These are phyloP conservation scores for Protobothrops mucrosquamatus DNA, from an alignment of 2,113 vertebrate genomes.

Conservation along the genomic window DNA sequence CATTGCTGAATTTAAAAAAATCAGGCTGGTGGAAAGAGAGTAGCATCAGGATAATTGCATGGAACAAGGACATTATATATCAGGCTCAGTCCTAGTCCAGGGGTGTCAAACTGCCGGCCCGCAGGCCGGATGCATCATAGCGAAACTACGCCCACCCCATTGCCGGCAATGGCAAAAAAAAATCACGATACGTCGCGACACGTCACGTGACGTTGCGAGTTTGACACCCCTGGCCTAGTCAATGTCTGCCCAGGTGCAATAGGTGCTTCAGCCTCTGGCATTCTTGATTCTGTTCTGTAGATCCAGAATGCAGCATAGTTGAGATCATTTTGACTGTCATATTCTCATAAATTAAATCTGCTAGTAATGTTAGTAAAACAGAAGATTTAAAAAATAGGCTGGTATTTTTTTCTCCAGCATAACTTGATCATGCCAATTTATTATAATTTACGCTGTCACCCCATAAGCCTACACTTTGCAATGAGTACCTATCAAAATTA, in stretches of 20 bases:
- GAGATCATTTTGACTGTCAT: not conserved
- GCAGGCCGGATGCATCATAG: too few relatives aligned
- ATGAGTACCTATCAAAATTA: not conserved
- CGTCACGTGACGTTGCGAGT: too few relatives aligned
- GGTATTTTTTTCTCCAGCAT: not conserved
- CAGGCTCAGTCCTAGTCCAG: not conserved
- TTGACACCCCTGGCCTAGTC: not conserved
- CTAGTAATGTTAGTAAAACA: not conserved
- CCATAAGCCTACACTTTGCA: not conserved
- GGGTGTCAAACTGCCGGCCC: too few relatives aligned
- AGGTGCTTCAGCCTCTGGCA: not conserved
- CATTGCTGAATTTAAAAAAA: not conserved
- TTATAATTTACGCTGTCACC: not conserved
- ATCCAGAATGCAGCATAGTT: not conserved
- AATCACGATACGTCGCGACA: too few relatives aligned
- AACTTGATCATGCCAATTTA: not conserved
- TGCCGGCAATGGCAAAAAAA: too few relatives aligned
- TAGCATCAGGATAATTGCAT: not conserved
- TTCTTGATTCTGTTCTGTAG: not conserved
- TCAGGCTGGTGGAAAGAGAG: not conserved
- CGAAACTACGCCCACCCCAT: too few relatives aligned
- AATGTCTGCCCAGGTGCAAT: not conserved
- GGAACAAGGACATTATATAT: not conserved
- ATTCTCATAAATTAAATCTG: not conserved
- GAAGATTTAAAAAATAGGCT: not conserved